phyloP scores from a whole-genome alignment of 2,797 vertebrate species.

The Phylloscopus collybita region DNA sequence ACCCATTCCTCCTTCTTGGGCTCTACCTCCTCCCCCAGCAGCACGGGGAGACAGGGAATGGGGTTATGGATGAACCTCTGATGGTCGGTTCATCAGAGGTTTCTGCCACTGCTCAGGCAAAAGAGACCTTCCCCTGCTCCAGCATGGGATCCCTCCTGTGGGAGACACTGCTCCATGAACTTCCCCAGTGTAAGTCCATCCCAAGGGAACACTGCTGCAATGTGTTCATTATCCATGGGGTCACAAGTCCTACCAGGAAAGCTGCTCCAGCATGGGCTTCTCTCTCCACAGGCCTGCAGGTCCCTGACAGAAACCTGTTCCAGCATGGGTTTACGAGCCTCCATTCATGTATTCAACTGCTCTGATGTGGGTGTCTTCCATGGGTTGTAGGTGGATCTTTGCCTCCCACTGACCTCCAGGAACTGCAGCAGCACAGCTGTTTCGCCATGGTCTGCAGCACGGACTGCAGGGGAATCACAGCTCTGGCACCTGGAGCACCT shows the following conservation, averaged over 20 bases:
- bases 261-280: rapidly evolving
- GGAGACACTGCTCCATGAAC: neutral
- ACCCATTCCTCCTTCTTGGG: neutral
- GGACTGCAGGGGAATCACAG: neutral
- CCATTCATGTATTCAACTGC: neutral
- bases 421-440: neutral
- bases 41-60: neutral
- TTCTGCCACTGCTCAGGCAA: neutral
- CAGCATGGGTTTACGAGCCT: neutral
- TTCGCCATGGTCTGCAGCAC: neutral
- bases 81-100: no score
- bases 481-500: neutral
- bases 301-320: neutral
- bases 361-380: rapidly evolving
- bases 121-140: neutral
- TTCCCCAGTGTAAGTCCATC: neutral
- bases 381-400: neutral
- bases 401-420: rapidly evolving
- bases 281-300: neutral
- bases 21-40: neutral
- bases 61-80: no score
- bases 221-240: neutral
- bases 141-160: rapidly evolving
- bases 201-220: neutral
- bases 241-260: neutral